phyloP scores from a whole-genome alignment of 2,797 vertebrate genomes.

The Microchirus variegatus region DNA sequence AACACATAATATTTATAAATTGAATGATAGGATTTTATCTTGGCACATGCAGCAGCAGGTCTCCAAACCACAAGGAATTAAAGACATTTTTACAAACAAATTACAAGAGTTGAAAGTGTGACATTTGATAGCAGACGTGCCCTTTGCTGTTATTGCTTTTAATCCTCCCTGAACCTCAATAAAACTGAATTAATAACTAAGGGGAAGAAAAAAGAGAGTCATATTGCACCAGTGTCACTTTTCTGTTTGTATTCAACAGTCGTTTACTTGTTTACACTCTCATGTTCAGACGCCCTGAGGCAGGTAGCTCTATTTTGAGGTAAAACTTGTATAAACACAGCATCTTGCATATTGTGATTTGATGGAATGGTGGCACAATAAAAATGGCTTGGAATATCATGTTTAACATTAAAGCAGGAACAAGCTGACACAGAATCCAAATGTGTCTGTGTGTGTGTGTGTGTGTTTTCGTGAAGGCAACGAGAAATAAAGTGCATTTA shows the following conservation, averaged over 20 bases:
- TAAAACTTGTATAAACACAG: neutral
- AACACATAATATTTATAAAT: no score
- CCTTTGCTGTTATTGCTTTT: neutral
- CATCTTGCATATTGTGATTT: neutral
- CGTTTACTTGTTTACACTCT: slow-evolving; percentile 13
- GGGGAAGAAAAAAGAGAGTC: neutral
- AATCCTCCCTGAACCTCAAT: neutral
- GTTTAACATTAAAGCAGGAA: neutral
- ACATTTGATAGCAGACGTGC: neutral
- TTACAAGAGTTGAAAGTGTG: neutral
- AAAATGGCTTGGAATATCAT: no score
- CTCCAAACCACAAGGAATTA: neutral
- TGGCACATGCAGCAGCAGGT: neutral
- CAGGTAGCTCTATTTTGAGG: slow-evolving; percentile 8
- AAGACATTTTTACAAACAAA: neutral
- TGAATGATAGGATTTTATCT: no score
- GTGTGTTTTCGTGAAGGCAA: neutral
- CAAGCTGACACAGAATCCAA: neutral
- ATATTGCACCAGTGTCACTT: neutral
- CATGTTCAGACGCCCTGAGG: slow-evolving; percentile 1
- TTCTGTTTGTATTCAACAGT: neutral
- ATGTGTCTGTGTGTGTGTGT: neutral
- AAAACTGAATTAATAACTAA: neutral
- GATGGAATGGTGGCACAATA: slow-evolving; percentile 5
- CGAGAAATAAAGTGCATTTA: neutral